phyloP scores from a whole-genome alignment of 2,113 vertebrate species.

The Melanostigma gelatinosum region DNA sequence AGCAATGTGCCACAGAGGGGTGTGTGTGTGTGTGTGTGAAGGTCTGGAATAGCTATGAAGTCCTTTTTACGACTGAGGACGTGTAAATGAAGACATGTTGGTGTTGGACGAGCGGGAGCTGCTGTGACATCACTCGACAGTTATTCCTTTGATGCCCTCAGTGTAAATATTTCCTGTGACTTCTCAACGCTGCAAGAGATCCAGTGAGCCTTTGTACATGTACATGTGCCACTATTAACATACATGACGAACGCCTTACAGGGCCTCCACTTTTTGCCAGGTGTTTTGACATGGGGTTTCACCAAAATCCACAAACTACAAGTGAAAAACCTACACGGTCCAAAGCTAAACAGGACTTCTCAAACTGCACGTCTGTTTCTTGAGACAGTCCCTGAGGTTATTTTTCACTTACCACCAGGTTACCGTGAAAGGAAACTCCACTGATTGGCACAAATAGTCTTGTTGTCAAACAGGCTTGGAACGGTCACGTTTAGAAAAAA shows the following conservation, averaged over 20 bases:
- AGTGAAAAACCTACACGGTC: background rate
- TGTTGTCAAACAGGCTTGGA: background rate
- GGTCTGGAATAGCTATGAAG: constrained; percentile 51
- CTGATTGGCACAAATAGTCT: background rate
- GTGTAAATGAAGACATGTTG: constrained; percentile 47
- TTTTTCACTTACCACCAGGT: constrained; percentile 37
- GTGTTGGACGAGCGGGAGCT: background rate
- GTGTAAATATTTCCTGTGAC: constrained; percentile 58
- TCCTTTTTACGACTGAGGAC: constrained; percentile 21
- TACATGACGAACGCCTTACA: background rate
- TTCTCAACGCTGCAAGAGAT: constrained; percentile 36
- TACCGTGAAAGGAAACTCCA: constrained; percentile 10
- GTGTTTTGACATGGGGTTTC: constrained; percentile 45
- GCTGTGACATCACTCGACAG: constrained; percentile 28
- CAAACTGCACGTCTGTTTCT: constrained; percentile 11
- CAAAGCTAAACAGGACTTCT: constrained; percentile 7
- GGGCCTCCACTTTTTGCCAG: background rate
- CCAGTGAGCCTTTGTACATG: constrained; percentile 11
- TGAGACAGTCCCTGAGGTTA: constrained; percentile 8
- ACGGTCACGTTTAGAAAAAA: background rate
- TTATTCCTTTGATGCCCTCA: constrained; percentile 53
- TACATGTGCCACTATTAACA: constrained; percentile 15
- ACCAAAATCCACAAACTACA: constrained; percentile 36
- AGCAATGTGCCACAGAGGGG: constrained; percentile 41
- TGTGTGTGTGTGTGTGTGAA: constrained; percentile 11